Percentiles rank a stretch among this genome's conserved stretches.
Evolutionary conservation across 2,113 vertebrate genomes (phyloP).

Genomic region (Hippopotamus amphibius): DNA sequence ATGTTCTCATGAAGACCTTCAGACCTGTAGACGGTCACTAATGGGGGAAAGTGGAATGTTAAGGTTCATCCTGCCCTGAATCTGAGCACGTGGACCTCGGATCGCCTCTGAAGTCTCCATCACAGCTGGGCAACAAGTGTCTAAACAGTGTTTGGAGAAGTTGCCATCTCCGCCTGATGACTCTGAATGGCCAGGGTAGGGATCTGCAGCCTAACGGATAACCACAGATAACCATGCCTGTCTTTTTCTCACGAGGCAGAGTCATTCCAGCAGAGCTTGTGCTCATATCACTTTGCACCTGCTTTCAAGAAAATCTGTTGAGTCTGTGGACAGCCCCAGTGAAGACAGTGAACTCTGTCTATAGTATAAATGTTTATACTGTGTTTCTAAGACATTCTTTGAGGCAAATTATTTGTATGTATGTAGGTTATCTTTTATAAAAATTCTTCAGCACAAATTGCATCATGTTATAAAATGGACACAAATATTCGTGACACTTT

Average conservation of each 20-base stretch:
- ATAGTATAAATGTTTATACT: conserved; percentile 76
- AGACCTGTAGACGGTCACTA: conserved; percentile 94
- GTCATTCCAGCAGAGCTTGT: conserved; percentile 82
- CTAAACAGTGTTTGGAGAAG: conserved; percentile 70
- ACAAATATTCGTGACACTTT: conserved; percentile 81
- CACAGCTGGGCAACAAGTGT: conserved; percentile 89
- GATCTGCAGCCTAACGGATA: conserved; percentile 84
- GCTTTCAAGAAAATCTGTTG: conserved; percentile 60
- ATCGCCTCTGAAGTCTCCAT: conserved; percentile 92
- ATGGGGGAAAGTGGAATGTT: conserved; percentile 91
- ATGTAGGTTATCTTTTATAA: conserved; percentile 76
- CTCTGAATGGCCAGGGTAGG: conserved; percentile 72
- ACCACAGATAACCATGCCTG: conserved; percentile 83
- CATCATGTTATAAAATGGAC: conserved; percentile 71
- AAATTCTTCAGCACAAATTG: conserved; percentile 75
- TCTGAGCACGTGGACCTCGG: conserved; percentile 92
- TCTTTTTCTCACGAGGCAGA: conserved; percentile 83
- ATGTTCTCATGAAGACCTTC: conserved; percentile 94
- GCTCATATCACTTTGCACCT: conserved; percentile 80
- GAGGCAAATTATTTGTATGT: conserved; percentile 72
- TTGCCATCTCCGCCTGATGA: conserved; percentile 84
- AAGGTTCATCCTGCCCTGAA: conserved; percentile 94
- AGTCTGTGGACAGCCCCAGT: not conserved
- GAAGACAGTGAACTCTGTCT: conserved; percentile 48
- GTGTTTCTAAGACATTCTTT: conserved; percentile 79